These are phyloP conservation scores for Galemys pyrenaicus DNA, from an alignment of 2,113 vertebrate genomes.

Conservation along the genomic window DNA sequence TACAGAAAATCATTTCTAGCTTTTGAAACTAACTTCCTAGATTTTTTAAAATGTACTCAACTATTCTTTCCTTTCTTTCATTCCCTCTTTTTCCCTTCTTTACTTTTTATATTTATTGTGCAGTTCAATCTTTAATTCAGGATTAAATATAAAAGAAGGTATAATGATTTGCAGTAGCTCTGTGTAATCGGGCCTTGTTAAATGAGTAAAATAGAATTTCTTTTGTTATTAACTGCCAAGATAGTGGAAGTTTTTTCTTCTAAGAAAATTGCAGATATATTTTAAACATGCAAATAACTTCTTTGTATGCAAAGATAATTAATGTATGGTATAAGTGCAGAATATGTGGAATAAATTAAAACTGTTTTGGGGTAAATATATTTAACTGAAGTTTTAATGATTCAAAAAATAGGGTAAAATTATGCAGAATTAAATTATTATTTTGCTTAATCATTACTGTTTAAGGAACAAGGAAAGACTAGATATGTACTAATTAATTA, in stretches of 20 bases:
- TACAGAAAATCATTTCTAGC: background rate
- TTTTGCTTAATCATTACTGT: slow-evolving; percentile 35
- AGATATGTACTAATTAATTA: background rate
- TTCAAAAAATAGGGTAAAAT: background rate
- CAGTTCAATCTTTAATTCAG: slow-evolving; percentile 35
- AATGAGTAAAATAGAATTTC: background rate
- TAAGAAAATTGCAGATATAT: slow-evolving; percentile 23
- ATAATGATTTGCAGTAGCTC: background rate
- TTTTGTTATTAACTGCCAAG: background rate
- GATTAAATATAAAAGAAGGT: slow-evolving; percentile 15
- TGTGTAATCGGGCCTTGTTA: background rate
- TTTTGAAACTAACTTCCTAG: slow-evolving; percentile 39
- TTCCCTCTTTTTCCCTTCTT: background rate
- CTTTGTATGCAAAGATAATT: background rate
- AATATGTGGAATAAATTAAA: background rate
- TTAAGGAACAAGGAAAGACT: slow-evolving; percentile 26
- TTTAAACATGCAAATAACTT: slow-evolving; percentile 8
- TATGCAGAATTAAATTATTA: background rate
- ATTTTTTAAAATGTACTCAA: slow-evolving; percentile 21
- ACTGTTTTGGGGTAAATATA: background rate
- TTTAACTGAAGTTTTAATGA: background rate
- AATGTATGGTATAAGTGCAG: background rate
- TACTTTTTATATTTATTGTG: slow-evolving; percentile 10
- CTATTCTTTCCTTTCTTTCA: background rate
- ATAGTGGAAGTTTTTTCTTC: background rate